Conservation (phyloP, 2,797 vertebrate species). For the Paratrypauchen microcephalus region DNA sequence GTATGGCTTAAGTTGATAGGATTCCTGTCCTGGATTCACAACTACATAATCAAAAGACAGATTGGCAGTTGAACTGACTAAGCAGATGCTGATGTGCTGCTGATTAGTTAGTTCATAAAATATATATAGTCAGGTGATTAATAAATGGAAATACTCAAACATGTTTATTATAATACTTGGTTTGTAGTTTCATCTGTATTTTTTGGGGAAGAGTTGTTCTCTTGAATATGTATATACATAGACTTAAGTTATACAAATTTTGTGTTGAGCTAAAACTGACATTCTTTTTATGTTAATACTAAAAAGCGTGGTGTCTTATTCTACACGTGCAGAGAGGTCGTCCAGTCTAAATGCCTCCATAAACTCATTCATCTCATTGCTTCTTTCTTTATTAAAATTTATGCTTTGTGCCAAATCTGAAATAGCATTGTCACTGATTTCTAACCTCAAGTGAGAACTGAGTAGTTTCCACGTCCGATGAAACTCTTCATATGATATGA, state of each 20-base stretch:
- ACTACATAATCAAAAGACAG: constrained; percentile 39
- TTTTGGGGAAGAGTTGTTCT: no score
- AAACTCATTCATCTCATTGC: constrained; percentile 95
- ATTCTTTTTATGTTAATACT: not conserved
- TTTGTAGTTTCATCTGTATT: no score
- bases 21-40: constrained; percentile 56
- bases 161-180: not conserved
- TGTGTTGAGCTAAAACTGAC: not conserved
- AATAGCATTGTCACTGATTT: constrained; percentile 84
- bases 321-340: constrained; percentile 64
- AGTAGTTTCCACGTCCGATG: constrained; percentile 91
- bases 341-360: constrained; percentile 93
- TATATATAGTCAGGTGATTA: not conserved
- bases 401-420: constrained; percentile 86
- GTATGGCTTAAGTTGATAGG: constrained; percentile 63
- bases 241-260: not conserved
- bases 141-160: not conserved
- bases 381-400: constrained; percentile 95
- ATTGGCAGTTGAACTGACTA: constrained; percentile 61
- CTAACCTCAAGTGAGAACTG: constrained; percentile 85
- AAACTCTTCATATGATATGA: constrained; percentile 92
- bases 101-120: constrained; percentile 1
- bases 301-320: not conserved
- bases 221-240: no score
- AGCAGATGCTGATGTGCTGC: constrained; percentile 24